Evolutionary conservation across 2,888 invertebrate genomes (phyloP), one percentile per base, ranked within the genome.

Genomic region (Gortyna flavago): DNA sequence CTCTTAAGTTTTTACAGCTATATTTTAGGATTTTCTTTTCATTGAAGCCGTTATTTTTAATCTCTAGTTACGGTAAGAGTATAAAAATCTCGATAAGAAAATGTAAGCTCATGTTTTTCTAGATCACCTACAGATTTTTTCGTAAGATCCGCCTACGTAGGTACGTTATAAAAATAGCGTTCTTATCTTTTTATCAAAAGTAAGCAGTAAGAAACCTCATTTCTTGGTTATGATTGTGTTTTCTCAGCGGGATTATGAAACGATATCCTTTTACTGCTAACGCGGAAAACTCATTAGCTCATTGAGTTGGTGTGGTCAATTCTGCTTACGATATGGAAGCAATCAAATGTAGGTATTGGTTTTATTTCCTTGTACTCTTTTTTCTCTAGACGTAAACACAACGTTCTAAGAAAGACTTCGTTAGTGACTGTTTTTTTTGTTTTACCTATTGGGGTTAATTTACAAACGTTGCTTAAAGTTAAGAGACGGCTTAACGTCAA

Each of bases 231-330:
- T 82, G 85, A 84, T 88, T 81, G 82, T 89, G 91, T 93, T 92
- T 89, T 90, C 92, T 91, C 87, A 76, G 90, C 89, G 93, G 88
- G 88, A 89, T 89, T 87, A 81, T 84, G 86, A 89, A 88, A 86
- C 85, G 87, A 90, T 91, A 91, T 90, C 89, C 89, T 91, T 91
- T 92, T 91, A 90, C 90, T 89, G 88, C 89, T 89, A 92, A 92
- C 92, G 91, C 89, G 91, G 88, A 91, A 92, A 92, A 89, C 91
- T 92, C 91, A 93, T 93, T 94, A 93, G 89, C 90, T 89, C 91
- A 89, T 89, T 90, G 89, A 88, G 89, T 89, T 77, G 79, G 77
- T 71, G 77, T 81, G 81, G 87, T 86, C 86, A 88, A 84, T 88
- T 90, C 83, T 85, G 84, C 86, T 90, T 86, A 83, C 86, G 75